A percentile compares a stretch with the other conserved stretches of the same genome.
These are phyloP conservation scores for Cinclus cinclus DNA, from an alignment of 2,113 vertebrate genomes.

Conservation along the genomic window DNA sequence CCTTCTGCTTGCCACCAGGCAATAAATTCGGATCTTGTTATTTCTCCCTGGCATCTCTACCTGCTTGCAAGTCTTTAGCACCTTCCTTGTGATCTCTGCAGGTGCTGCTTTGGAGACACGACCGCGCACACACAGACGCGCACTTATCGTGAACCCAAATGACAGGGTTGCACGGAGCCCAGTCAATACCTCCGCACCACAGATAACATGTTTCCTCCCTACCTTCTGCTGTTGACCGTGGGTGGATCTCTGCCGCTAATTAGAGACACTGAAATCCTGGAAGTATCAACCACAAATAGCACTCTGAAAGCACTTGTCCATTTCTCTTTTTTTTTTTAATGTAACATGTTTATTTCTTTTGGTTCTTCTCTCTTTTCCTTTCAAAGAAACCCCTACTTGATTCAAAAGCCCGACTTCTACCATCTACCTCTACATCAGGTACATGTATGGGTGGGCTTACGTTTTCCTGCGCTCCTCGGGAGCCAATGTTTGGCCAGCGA, in stretches of 20 bases:
- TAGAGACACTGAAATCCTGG: background rate
- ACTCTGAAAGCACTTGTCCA: background rate
- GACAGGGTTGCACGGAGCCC: background rate
- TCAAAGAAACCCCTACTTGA: background rate
- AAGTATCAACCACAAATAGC: background rate
- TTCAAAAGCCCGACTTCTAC: background rate
- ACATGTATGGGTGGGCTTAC: accelerated
- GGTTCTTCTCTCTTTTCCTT: background rate
- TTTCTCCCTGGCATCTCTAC: background rate
- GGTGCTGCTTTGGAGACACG: background rate
- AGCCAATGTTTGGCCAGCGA: background rate
- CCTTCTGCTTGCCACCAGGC: background rate
- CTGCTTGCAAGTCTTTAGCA: background rate
- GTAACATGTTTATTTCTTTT: background rate
- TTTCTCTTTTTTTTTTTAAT: background rate
- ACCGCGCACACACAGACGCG: background rate
- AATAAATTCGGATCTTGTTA: background rate
- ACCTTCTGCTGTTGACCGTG: background rate
- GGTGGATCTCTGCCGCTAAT: background rate
- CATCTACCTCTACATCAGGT: background rate
- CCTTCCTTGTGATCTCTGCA: background rate
- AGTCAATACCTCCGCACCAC: background rate
- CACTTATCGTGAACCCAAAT: background rate
- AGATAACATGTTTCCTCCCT: background rate
- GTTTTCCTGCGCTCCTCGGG: background rate